Evolutionary conservation across 2,888 invertebrate species (phyloP).

Genomic region (Lepidonotus clava): DNA sequence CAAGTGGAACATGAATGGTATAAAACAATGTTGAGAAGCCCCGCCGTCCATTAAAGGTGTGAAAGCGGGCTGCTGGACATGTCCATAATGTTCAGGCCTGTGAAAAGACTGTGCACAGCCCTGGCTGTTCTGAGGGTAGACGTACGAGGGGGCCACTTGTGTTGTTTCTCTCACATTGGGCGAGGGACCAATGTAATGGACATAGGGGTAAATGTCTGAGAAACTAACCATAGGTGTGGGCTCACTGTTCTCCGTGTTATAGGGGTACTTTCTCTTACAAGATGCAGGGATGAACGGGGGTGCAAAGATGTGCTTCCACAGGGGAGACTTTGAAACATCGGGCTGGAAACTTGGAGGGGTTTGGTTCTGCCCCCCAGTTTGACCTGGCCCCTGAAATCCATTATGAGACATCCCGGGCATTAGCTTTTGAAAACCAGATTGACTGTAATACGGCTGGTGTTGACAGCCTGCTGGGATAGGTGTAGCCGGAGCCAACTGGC

Average conservation of each 20-base stretch:
- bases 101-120: too few species aligned
- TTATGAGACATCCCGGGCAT: too few species aligned
- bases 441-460: background rate
- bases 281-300: background rate
- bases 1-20: background rate
- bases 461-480: background rate
- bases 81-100: too few species aligned
- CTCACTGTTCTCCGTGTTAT: background rate
- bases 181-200: background rate
- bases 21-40: background rate
- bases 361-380: background rate
- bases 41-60: background rate
- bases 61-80: too few species aligned
- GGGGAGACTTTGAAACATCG: background rate
- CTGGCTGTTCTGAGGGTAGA: too few species aligned
- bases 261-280: background rate
- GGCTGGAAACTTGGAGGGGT: background rate
- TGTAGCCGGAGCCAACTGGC: background rate
- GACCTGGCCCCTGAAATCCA: background rate
- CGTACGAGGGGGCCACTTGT: too few species aligned
- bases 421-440: too few species aligned
- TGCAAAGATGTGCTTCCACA: conserved; percentile 7
- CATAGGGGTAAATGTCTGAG: conserved; percentile 1
- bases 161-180: background rate
- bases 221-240: background rate